Base-by-base conservation (phyloP, 2,797 vertebrate genomes). In the Acridotheres tristis region DNA sequence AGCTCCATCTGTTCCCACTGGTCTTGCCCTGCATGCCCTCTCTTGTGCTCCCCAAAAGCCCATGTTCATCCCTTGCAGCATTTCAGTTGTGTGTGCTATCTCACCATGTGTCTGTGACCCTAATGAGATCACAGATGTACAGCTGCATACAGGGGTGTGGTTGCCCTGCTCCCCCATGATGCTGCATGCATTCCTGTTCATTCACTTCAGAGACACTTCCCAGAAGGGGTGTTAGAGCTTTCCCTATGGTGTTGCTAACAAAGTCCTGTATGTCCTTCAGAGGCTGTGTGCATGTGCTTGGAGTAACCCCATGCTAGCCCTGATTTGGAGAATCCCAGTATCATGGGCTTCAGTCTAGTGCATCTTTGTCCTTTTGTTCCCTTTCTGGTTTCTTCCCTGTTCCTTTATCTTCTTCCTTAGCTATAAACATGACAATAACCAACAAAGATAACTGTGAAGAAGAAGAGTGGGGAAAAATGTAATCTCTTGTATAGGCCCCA, bases 11-110 rank as follows among this genome's bases (percentile, higher is more conserved):
- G 9, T 91, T 88, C 23, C 32, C 30, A 11, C 15, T 11, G 20
- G 21, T 76, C 26, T 62, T 2, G 0, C 15, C 11, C 4, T 51
- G 4, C 3, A 2, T 67, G 25, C 48, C 16, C 13, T 40, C 32
- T 50, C 30, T 55, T 38, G 23, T 86, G 48, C 38, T 80, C 88
- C 29, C 54, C 50, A 50, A 55, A 67, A 75, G 30, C n/a, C 32
- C 0, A 0, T 54, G 53, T 30, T 63, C 27, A 23, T 81, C 16
- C 38, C 50, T n/a, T 17, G 26, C 51, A 88, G 62, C 32, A 7
- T 75, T 61, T 87, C 71, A n/a, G 43, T 13, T 47, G 42, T 38
- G 13, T 55, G 45, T 27, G 38, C 54, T 62, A 1, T 45, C 21
- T 73, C 1, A 0, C 51, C 40, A 4, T 5, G 2, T 18, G 13